Evolutionary conservation across 2,113 vertebrate genomes (phyloP), one percentile per base, ranked within the genome.

Genomic region (Stigmatopora argus): DNA sequence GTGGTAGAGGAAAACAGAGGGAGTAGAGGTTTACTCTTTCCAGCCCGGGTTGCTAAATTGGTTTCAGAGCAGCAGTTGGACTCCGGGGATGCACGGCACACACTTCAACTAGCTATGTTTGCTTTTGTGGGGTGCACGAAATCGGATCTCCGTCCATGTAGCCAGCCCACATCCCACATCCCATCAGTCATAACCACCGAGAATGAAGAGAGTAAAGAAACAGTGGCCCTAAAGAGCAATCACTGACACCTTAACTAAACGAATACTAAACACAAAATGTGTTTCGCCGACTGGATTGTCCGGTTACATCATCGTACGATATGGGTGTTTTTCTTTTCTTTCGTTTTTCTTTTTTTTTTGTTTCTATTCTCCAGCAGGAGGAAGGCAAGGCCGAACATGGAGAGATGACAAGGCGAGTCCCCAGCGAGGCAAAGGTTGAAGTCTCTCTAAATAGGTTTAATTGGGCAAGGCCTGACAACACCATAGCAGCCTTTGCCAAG

Each of bases 21-120:
- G 77, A 69, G 87, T 75, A 83, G 85, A 84, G 74, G 79, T 90
- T 92, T 85, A 90, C 90, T 92, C 86, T 89, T 91, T 90, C 90
- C 89, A 88, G 89, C 87, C 82, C 85, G 84, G 88, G 88, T 91
- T 88, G 89, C 90, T 91, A 92, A 92, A 92, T 92, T 91, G 86
- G 89, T 92, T 92, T 92, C 90, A 91, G 91, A 91, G 87, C 92
- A 90, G 90, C 62, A 89, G 90, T 91, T 90, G 91, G 87, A 88
- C 90, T 90, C 91, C 83, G 78, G 89, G 88, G 82, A 90, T 81
- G 65, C 87, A 66, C 78, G 78, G 81, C 83, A 80, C 83, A 86
- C 82, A 85, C 75, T 83, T 74, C 71, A 81, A 82, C 83, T 78
- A 75, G 84, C 84, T 83, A 74, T 85, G 86, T 89, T 89, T 89